phyloP scores from a whole-genome alignment of 2,888 invertebrate genomes.

The Mesorhabditis spiculigera region DNA sequence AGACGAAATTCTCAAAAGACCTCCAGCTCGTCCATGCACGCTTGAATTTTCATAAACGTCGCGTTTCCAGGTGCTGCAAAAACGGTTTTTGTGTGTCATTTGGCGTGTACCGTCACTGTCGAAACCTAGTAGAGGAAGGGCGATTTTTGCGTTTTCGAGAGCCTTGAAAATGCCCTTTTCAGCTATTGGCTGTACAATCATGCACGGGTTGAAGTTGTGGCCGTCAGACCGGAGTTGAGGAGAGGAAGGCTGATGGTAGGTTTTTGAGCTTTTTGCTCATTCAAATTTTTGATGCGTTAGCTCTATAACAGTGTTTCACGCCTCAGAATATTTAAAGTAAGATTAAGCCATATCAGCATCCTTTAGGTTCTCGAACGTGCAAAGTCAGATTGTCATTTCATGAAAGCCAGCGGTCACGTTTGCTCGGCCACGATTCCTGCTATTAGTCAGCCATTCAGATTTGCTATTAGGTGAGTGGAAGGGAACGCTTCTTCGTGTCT shows the following conservation, averaged over 20 bases:
- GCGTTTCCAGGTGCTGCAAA: too few species aligned
- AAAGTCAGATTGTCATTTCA: constrained; percentile 47
- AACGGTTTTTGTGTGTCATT: too few species aligned
- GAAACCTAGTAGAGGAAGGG: background rate
- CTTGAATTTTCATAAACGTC: too few species aligned
- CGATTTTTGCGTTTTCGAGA: constrained; percentile 6
- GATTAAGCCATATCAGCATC: background rate
- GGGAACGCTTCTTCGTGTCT: too few species aligned
- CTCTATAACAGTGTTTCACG: background rate
- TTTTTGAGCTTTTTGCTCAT: background rate
- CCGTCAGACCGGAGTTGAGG: constrained; percentile 39
- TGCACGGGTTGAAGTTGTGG: constrained; percentile 52
- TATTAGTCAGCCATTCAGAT: constrained; percentile 49
- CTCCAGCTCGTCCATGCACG: too few species aligned
- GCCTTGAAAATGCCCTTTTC: constrained; percentile 11
- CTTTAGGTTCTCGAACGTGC: constrained; percentile 37
- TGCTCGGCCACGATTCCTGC: constrained; percentile 38
- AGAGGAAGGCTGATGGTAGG: constrained; percentile 46
- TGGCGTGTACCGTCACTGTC: too few species aligned
- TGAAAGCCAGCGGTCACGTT: constrained; percentile 25
- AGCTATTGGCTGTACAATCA: constrained; percentile 57
- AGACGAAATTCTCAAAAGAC: too few species aligned
- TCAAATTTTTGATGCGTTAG: background rate
- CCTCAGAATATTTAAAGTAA: background rate
- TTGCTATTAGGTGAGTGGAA: too few species aligned